Percentiles rank a stretch among this genome's conserved stretches.
These are phyloP conservation scores for Molorchus minor DNA, from an alignment of 2,888 invertebrate genomes.

Conservation along the genomic window DNA sequence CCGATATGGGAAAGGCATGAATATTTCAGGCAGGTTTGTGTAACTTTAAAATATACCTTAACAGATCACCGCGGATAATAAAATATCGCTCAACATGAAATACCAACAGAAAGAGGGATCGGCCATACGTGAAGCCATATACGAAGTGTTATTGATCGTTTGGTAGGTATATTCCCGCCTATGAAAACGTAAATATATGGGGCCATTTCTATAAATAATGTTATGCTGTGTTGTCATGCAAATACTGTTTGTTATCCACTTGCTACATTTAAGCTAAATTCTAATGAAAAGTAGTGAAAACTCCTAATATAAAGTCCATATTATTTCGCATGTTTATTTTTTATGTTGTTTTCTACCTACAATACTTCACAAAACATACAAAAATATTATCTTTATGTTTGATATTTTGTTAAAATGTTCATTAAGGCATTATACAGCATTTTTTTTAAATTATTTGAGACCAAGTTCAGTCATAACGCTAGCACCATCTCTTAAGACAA, in stretches of 20 bases:
- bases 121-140: background rate
- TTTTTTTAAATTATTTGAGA: too few relatives aligned
- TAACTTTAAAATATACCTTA: constrained; percentile 23
- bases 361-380: too few relatives aligned
- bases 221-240: background rate
- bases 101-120: constrained; percentile 1
- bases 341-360: too few relatives aligned
- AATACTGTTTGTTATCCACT: background rate
- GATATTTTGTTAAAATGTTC: too few relatives aligned
- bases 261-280: too few relatives aligned
- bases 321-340: too few relatives aligned
- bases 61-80: constrained; percentile 21
- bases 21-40: constrained; percentile 21
- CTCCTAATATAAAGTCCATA: too few relatives aligned
- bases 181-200: background rate
- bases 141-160: constrained; percentile 10
- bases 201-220: background rate
- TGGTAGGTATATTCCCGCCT: background rate
- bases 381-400: too few relatives aligned
- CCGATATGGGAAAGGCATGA: constrained; percentile 6
- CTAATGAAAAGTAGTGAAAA: too few relatives aligned
- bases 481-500: too few relatives aligned
- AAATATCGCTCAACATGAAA: constrained; percentile 15
- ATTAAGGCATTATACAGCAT: too few relatives aligned
- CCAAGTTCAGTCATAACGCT: too few relatives aligned